Evolutionary conservation across 2,797 vertebrate species (phyloP).

Genomic region (Premnoplex brunnescens): DNA sequence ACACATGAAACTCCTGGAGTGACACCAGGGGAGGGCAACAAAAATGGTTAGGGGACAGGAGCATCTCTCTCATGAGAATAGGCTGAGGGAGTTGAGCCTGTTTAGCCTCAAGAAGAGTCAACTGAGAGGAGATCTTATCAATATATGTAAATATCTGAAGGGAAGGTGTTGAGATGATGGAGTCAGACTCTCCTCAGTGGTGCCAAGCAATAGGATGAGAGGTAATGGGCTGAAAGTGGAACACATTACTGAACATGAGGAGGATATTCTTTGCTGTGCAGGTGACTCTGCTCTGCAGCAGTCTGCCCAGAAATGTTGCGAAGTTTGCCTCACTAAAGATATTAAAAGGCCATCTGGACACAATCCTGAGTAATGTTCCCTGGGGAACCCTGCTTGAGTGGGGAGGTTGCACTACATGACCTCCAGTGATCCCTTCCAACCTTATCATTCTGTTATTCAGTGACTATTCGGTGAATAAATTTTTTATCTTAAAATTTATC

Average conservation of each 20-base stretch:
- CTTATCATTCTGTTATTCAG: neutral
- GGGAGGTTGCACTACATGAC: neutral
- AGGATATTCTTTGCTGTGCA: neutral
- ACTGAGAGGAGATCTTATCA: accelerated
- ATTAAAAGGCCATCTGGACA: neutral
- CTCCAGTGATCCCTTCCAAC: neutral
- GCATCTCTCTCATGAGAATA: neutral
- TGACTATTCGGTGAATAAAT: neutral
- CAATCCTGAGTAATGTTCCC: neutral
- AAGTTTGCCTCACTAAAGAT: neutral
- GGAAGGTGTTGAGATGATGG: neutral
- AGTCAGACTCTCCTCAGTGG: neutral
- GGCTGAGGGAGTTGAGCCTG: neutral
- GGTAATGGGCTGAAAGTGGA: neutral
- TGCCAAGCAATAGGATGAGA: neutral
- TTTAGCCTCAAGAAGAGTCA: neutral
- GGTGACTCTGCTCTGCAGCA: neutral
- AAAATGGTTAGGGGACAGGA: neutral
- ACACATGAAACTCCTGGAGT: neutral
- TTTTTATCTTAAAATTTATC: neutral
- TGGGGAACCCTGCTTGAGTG: neutral
- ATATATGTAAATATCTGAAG: neutral
- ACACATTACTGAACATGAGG: neutral
- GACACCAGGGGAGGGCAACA: neutral
- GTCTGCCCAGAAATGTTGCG: neutral